Base-by-base conservation (phyloP, 2,113 vertebrate species). In the Pelvicachromis taeniatus region DNA sequence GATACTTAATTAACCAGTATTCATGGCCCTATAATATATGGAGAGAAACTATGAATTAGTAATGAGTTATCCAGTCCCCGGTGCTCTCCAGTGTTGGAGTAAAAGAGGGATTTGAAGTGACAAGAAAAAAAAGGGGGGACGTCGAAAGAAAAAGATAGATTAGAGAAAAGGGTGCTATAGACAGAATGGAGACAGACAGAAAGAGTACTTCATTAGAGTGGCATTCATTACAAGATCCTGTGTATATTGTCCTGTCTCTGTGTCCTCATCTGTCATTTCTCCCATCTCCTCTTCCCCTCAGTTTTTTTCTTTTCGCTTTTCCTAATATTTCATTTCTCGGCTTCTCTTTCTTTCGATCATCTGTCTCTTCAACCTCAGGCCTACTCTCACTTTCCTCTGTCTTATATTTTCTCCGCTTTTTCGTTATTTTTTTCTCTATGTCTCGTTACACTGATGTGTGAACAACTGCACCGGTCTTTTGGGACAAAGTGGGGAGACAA, bases 31-130 rank as follows among this genome's bases (percentile, higher is more conserved):
- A 75, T 84, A 88, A 90, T 89, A 81, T 88, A 80, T 88, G 21
- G 80, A 26, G 55, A 12, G 77, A 81, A 85, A 68, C 16, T 7
- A 91, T 91, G 81, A 95, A 92, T 94, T 90, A 90, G 42, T 94
- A 82, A 95, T 92, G 87, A 92, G 78, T 38, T 79, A 48, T 85
- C 21, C 81, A 54, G 70, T 89, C 65, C 73, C 84, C 12, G 16
- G 68, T 83, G 85, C 78, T 63, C 65, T 68, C 7, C 80, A 52
- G 58, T 87, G 81, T 75, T 45, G 56, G 52, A 40, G 78, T 40
- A 78, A 29, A 78, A 42, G 70, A 45, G 52, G 17, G 40, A 65
- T 29, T 87, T 59, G 31, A 80, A 87, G 59, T 12, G 45, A 88
- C 56, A 7, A 68, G 77, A 16, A 40, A 83, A 52, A 54, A 80